Percentiles rank a stretch among this genome's conserved stretches.
phyloP scores from a whole-genome alignment of 1,140 invertebrate species.

The Lithobius niger region DNA sequence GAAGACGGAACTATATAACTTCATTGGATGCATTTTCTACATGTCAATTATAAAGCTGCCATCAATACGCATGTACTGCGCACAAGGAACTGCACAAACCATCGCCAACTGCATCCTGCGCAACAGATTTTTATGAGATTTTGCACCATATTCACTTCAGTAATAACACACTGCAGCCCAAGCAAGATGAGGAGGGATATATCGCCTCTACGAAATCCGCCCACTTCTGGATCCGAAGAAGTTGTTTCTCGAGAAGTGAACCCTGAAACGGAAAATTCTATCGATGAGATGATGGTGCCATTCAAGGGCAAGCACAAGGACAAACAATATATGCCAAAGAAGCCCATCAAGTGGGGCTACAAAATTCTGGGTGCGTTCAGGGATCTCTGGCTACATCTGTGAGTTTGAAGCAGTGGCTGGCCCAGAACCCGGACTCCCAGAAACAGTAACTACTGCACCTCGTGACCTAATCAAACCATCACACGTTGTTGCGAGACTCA shows the following conservation, averaged over 20 bases:
- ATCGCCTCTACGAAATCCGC: conserved; percentile 1
- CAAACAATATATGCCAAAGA: conserved; percentile 6
- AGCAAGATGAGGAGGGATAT: background rate
- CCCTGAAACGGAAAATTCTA: conserved; percentile 5
- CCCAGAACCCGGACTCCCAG: conserved; percentile 1
- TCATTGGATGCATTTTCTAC: background rate
- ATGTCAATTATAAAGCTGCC: conserved; percentile 1
- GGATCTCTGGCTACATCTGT: background rate
- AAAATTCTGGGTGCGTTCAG: background rate
- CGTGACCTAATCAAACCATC: background rate
- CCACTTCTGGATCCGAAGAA: background rate
- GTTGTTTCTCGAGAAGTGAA: background rate
- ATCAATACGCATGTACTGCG: conserved; percentile 3
- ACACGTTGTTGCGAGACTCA: background rate
- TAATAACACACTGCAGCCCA: background rate
- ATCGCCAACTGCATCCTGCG: background rate
- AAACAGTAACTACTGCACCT: background rate
- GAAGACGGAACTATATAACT: conserved; percentile 1
- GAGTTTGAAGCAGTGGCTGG: background rate
- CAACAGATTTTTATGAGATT: conserved; percentile 2
- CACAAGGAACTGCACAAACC: conserved; percentile 1
- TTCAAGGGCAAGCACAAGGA: background rate
- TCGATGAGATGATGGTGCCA: conserved; percentile 8
- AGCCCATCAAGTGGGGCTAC: background rate
- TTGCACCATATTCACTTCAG: background rate